A percentile compares a stretch with the other conserved stretches of the same genome.
These are phyloP conservation scores for Salarias fasciatus DNA, from an alignment of 2,797 vertebrate genomes.

Conservation along the genomic window DNA sequence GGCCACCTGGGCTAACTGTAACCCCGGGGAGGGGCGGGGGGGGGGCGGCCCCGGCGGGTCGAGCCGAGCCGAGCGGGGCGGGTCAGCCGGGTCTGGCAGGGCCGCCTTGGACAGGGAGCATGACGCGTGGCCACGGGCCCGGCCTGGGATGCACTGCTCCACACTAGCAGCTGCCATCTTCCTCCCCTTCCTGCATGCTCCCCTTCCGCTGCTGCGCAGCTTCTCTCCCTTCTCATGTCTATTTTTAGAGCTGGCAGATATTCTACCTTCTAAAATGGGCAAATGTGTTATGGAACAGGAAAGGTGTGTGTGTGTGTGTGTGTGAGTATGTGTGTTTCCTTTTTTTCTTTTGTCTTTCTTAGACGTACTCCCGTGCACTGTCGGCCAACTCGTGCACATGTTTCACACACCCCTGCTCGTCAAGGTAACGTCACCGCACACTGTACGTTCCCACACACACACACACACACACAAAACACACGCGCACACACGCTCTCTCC, in stretches of 20 bases:
- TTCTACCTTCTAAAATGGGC: constrained; percentile 84
- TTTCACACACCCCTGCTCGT: constrained; percentile 39
- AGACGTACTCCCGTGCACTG: constrained; percentile 50
- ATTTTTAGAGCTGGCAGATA: constrained; percentile 87
- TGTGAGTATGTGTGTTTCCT: too few species aligned
- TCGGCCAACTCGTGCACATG: constrained; percentile 40
- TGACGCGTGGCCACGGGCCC: constrained; percentile 73
- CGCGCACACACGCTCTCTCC: too few species aligned
- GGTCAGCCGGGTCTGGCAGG: constrained; percentile 49
- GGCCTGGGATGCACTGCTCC: constrained; percentile 76
- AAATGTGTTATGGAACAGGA: constrained; percentile 78
- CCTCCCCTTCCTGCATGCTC: constrained; percentile 75
- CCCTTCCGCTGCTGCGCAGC: constrained; percentile 76
- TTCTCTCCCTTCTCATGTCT: constrained; percentile 77
- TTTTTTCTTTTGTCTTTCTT: constrained; percentile 46
- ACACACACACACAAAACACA: too few species aligned
- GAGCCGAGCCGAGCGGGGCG: constrained; percentile 61
- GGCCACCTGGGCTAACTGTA: constrained; percentile 45
- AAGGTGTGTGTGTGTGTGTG: constrained; percentile 36
- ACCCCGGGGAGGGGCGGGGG: constrained; percentile 28
- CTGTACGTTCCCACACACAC: too few species aligned
- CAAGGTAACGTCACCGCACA: constrained; percentile 22
- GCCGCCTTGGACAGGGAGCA: constrained; percentile 41
- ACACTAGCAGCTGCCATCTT: constrained; percentile 82
- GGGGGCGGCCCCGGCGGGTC: constrained; percentile 50